phyloP scores from a whole-genome alignment of 92 coral and sea anemone genomes.

The Epizoanthus ramosus region DNA sequence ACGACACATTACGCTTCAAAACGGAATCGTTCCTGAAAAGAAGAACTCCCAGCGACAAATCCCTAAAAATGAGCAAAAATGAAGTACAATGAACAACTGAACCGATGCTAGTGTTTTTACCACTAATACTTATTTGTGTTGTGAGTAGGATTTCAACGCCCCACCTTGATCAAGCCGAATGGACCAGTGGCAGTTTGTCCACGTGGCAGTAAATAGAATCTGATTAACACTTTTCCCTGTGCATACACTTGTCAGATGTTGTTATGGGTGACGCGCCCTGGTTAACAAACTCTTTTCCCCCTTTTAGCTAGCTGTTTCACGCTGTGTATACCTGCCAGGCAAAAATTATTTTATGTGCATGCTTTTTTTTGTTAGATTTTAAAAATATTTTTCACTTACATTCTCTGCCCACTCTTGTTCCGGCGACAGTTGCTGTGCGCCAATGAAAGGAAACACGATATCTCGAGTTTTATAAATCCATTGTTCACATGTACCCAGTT shows the following conservation, averaged over 20 bases:
- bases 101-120: slow-evolving; percentile 2
- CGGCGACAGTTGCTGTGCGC: not conserved
- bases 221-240: not conserved
- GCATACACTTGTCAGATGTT: slow-evolving; percentile 6
- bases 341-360: not conserved
- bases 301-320: not conserved
- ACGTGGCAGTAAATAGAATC: slow-evolving; percentile 37
- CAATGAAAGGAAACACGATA: not conserved
- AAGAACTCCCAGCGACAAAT: not conserved
- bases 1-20: not conserved
- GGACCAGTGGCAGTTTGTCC: not conserved
- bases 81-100: slow-evolving; percentile 24
- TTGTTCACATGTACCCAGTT: not conserved
- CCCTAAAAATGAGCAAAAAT: slow-evolving; percentile 5
- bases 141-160: not conserved
- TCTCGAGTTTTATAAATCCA: not conserved
- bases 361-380: no score
- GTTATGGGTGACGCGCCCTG: not conserved
- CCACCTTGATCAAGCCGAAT: slow-evolving; percentile 2
- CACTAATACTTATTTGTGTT: slow-evolving; percentile 1
- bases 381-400: not conserved
- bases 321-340: not conserved
- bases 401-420: not conserved
- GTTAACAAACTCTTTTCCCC: not conserved
- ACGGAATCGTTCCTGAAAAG: not conserved